phyloP scores from a whole-genome alignment of 2,888 invertebrate genomes.

The Ligdia adustata region DNA sequence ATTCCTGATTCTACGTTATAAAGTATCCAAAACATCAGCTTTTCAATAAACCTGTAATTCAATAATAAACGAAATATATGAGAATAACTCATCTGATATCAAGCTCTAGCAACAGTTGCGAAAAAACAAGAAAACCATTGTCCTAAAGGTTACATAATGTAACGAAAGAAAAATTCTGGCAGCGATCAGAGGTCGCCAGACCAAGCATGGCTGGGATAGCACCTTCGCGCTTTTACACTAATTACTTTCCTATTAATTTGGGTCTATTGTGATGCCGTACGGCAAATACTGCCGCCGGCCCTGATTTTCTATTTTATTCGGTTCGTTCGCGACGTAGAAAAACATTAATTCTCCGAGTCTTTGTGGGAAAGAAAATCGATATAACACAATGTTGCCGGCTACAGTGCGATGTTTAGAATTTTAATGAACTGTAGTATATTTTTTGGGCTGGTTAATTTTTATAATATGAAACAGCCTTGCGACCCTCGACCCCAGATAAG shows the following conservation, averaged over 20 bases:
- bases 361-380: conserved; percentile 1
- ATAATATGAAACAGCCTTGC: too few species aligned
- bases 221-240: conserved; percentile 36
- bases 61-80: too few species aligned
- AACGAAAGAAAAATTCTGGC: too few species aligned
- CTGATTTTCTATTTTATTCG: conserved; percentile 18
- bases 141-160: too few species aligned
- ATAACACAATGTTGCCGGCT: neutral
- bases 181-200: too few species aligned
- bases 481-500: too few species aligned
- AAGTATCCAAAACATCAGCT: too few species aligned
- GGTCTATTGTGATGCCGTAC: conserved; percentile 18
- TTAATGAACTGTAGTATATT: neutral
- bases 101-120: too few species aligned
- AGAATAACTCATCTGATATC: too few species aligned
- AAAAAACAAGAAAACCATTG: too few species aligned
- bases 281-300: conserved; percentile 5
- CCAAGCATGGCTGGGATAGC: conserved; percentile 30
- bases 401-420: neutral
- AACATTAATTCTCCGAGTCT: neutral
- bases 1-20: too few species aligned
- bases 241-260: conserved; percentile 36
- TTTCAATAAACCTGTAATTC: too few species aligned
- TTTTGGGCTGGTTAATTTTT: neutral
- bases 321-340: conserved; percentile 11